Evolutionary conservation across 2,888 invertebrate genomes (phyloP).

Genomic region (Meteorus colon): DNA sequence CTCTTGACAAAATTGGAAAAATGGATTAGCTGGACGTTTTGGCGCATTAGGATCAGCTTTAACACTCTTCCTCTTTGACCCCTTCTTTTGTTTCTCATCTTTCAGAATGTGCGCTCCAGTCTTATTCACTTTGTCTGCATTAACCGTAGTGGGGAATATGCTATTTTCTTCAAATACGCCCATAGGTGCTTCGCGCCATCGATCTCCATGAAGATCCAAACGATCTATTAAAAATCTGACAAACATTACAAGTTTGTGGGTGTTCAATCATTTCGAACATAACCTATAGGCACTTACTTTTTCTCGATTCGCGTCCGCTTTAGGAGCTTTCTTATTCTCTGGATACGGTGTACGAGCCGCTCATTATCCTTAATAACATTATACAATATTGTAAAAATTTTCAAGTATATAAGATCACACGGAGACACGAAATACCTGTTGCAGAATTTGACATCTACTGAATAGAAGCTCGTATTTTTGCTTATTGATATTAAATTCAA

Average conservation of each 20-base stretch:
- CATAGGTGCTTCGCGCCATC: slow-evolving; percentile 79
- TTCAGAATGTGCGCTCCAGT: slow-evolving; percentile 54
- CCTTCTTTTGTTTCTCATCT: slow-evolving; percentile 74
- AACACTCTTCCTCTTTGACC: slow-evolving; percentile 77
- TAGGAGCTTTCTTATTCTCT: slow-evolving; percentile 81
- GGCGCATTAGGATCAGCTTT: slow-evolving; percentile 84
- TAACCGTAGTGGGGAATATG: slow-evolving; percentile 65
- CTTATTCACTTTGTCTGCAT: slow-evolving; percentile 66
- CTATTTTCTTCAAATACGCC: slow-evolving; percentile 74
- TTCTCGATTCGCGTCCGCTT: slow-evolving; percentile 82
- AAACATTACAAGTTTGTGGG: slow-evolving; percentile 49
- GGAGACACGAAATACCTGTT: slow-evolving; percentile 73
- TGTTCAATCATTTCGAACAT: slow-evolving; percentile 52
- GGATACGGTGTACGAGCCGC: slow-evolving; percentile 81
- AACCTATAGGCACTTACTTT: slow-evolving; percentile 67
- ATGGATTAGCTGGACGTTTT: slow-evolving; percentile 86
- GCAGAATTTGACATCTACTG: slow-evolving; percentile 84
- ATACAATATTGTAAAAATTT: slow-evolving; percentile 21
- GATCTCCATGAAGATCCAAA: slow-evolving; percentile 82
- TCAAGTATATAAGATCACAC: slow-evolving; percentile 20
- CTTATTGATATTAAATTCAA: slow-evolving; percentile 81
- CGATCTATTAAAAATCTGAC: slow-evolving; percentile 79
- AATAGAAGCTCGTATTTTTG: slow-evolving; percentile 83
- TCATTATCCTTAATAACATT: slow-evolving; percentile 79
- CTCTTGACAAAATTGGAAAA: slow-evolving; percentile 87